Evolutionary conservation across 2,888 invertebrate species (phyloP).

Genomic region (Epirrhoe alternata): DNA sequence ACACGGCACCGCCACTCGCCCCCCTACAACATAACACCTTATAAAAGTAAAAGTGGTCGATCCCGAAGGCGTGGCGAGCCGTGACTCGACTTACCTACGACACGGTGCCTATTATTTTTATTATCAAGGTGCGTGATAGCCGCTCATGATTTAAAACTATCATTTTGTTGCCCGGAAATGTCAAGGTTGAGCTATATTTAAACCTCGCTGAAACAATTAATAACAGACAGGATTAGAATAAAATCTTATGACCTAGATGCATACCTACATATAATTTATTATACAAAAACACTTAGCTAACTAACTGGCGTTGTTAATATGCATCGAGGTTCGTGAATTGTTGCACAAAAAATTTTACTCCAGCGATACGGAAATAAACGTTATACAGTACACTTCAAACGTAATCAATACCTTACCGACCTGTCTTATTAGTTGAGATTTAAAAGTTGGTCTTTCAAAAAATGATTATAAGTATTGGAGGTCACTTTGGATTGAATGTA

Average conservation of each 20-base stretch:
- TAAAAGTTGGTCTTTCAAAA: constrained; percentile 16
- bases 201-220: constrained; percentile 43
- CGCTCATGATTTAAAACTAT: constrained; percentile 51
- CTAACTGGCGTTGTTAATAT: constrained; percentile 6
- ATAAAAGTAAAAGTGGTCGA: constrained; percentile 79
- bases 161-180: constrained; percentile 55
- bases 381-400: constrained; percentile 11
- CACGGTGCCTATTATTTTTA: constrained; percentile 50
- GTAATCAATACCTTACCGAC: constrained; percentile 14
- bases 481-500: constrained; percentile 21
- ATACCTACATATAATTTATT: constrained; percentile 12
- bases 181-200: constrained; percentile 56
- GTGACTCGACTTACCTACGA: constrained; percentile 60
- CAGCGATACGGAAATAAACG: constrained; percentile 24
- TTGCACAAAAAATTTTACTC: constrained; percentile 18
- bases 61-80: constrained; percentile 75
- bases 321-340: constrained; percentile 12
- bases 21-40: constrained; percentile 64
- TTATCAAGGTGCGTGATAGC: constrained; percentile 62
- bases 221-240: constrained; percentile 32
- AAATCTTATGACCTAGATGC: constrained; percentile 30
- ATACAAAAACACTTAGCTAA: constrained; percentile 19
- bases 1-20: constrained; percentile 50
- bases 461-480: constrained; percentile 14
- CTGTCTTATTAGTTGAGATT: constrained; percentile 9